Evolutionary conservation across 1,140 invertebrate species (phyloP), one percentile per base, ranked within the genome.

Genomic region (Chironomus striatipennis): DNA sequence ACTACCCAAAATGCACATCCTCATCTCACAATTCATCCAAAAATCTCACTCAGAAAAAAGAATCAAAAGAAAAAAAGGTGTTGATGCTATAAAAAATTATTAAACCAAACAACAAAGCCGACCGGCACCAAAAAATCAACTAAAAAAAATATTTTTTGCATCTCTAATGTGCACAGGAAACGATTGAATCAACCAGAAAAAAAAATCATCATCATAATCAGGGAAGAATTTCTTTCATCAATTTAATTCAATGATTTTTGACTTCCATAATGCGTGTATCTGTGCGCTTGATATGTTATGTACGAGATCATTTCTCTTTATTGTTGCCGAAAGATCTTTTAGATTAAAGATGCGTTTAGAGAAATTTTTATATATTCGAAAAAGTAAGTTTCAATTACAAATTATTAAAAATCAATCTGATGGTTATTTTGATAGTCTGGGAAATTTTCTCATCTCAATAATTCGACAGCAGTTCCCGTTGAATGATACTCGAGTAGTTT

Each of bases 241-340:
- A 57, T 57, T 57, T 57, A 57, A 12, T 57, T 57, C 47, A 57
- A 57, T 57, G 47, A 57, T 57, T 57, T 57, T 57, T 57, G 47
- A 57, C 24, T 34, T 34, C 24, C 24, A 34, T 34, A 34, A 34
- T 34, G 24, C 24, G 24, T 34, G 24, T 34, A n/a, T n/a, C n/a
- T 34, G 24, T 34, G 24, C 5, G 24, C 5, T 5, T 34, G 24
- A 5, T 5, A 2, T 34, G 24, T 34, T 34, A 5, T 1, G 5
- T 34, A 34, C 24, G 24, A 1, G 24, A 34, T 34, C 24, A 34
- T 34, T 34, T 34, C 24, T 34, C 24, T 34, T 34, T 34, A 34
- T 34, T 34, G 24, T 34, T 34, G 24, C 24, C 24, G 24, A 34
- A 34, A 34, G n/a, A n/a, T n/a, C n/a, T n/a, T n/a, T n/a, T n/a